Conservation (phyloP, 2,113 vertebrate genomes). For the Scortum barcoo region DNA sequence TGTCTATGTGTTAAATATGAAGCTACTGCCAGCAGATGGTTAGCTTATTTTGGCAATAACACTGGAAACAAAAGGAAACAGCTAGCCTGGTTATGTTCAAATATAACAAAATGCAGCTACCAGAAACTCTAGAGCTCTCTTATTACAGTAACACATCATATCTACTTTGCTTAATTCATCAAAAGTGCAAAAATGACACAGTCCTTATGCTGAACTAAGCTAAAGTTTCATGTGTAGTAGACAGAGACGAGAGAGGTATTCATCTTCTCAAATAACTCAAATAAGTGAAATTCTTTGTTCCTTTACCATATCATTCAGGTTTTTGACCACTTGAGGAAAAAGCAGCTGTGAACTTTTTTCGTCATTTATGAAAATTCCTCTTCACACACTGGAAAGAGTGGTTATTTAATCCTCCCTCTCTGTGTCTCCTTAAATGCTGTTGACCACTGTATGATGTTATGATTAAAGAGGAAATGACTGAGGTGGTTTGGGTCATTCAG, state of each 20-base stretch:
- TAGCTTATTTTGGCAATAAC: background rate
- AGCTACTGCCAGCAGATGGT: background rate
- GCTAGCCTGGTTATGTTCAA: background rate
- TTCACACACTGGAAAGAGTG: conserved; percentile 19
- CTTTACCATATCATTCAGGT: background rate
- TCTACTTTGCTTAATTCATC: background rate
- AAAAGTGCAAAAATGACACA: background rate
- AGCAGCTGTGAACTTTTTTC: conserved; percentile 25
- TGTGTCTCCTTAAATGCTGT: conserved; percentile 17
- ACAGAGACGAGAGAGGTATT: background rate
- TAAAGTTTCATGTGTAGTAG: background rate
- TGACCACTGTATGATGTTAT: conserved; percentile 17
- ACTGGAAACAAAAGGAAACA: background rate
- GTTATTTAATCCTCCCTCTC: background rate
- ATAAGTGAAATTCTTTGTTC: background rate
- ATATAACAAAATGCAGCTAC: background rate
- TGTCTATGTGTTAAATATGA: background rate
- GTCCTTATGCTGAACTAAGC: background rate
- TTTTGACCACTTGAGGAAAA: conserved; percentile 31
- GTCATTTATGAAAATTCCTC: conserved; percentile 20
- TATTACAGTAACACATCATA: background rate
- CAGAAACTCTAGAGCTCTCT: conserved; percentile 1
- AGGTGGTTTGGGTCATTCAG: background rate
- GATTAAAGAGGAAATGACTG: conserved; percentile 8
- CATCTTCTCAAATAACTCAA: background rate